Percentiles rank a stretch among this genome's conserved stretches.
phyloP scores from a whole-genome alignment of 2,888 invertebrate species.

The Arrhopalites spinosus region DNA sequence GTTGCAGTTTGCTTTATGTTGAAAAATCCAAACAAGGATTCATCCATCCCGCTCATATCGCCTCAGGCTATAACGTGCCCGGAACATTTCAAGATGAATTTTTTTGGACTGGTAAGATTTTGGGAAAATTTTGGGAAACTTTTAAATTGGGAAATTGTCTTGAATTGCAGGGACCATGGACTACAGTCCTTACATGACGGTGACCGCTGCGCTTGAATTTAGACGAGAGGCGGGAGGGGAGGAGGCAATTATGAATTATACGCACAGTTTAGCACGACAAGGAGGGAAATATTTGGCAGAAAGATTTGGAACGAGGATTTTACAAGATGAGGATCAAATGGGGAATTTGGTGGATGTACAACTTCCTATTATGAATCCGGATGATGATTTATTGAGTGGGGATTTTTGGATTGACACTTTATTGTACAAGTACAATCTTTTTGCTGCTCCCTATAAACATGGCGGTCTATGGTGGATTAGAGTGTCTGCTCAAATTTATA shows the following conservation, averaged over 20 bases:
- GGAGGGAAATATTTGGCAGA: not conserved
- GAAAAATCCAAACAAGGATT: not conserved
- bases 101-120: not conserved
- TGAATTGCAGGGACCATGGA: constrained; percentile 45
- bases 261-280: not conserved
- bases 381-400: not conserved
- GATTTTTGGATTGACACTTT: constrained; percentile 6
- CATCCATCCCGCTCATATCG: not conserved
- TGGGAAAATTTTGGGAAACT: not conserved
- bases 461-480: constrained; percentile 13
- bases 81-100: not conserved
- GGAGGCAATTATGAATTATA: constrained; percentile 3
- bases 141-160: not conserved
- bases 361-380: constrained; percentile 4
- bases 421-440: not conserved
- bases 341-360: constrained; percentile 29
- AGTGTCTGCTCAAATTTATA: constrained; percentile 28
- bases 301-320: constrained; percentile 8
- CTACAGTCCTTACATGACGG: constrained; percentile 44
- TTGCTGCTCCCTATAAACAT: not conserved
- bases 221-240: constrained; percentile 6
- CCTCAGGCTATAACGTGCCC: not conserved
- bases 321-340: constrained; percentile 27
- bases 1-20: not conserved
- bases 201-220: constrained; percentile 42